These are phyloP conservation scores for Ailurus styani DNA, from an alignment of 2,113 vertebrate species.

Conservation along the genomic window DNA sequence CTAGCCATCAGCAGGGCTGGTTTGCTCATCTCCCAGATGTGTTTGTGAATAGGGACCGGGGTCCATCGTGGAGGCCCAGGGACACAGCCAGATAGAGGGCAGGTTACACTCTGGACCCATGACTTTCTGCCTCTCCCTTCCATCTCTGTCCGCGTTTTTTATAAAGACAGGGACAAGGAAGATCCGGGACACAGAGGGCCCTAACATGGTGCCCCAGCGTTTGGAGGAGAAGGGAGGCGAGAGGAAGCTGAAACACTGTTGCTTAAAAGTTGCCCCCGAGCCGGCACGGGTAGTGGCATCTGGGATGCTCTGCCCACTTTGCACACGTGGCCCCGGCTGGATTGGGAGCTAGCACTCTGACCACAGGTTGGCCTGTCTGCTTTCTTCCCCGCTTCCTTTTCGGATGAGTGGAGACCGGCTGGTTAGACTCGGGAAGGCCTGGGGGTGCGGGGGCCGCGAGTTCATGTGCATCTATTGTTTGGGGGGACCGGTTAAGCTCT, in stretches of 20 bases:
- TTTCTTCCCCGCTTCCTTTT: neutral
- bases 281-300: fast-evolving
- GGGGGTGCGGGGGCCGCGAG: neutral
- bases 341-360: neutral
- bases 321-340: fast-evolving
- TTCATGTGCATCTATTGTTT: constrained; percentile 61
- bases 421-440: fast-evolving
- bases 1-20: fast-evolving
- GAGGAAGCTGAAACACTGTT: neutral
- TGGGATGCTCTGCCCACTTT: neutral
- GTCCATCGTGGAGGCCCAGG: fast-evolving
- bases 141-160: neutral
- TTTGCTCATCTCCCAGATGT: neutral
- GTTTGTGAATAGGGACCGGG: fast-evolving
- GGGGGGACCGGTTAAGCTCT: constrained; percentile 64
- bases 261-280: neutral
- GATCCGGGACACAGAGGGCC: neutral
- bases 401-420: fast-evolving
- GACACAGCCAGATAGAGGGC: neutral
- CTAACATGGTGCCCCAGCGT: fast-evolving
- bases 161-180: no score
- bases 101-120: neutral
- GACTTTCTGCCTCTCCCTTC: neutral
- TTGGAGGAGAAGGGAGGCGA: neutral
- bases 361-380: neutral